Evolutionary conservation across 2,113 vertebrate genomes (phyloP).

Genomic region (Rhineura floridana): DNA sequence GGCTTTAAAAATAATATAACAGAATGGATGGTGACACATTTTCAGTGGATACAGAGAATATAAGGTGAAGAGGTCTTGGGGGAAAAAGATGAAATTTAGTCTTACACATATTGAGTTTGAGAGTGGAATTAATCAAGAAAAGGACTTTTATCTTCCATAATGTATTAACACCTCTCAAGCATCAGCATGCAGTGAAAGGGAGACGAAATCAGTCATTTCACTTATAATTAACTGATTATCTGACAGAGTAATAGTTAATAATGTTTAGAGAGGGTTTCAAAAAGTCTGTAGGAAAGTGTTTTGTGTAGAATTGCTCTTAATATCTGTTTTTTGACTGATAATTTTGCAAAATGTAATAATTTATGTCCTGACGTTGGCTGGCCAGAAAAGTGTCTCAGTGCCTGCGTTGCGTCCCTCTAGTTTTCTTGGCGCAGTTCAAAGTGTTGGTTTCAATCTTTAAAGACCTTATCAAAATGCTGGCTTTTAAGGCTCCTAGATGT

Average conservation of each 20-base stretch:
- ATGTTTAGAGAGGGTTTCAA: background rate
- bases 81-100: background rate
- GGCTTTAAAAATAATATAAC: background rate
- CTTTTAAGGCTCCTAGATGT: background rate
- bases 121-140: background rate
- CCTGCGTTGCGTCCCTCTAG: background rate
- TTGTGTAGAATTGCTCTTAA: background rate
- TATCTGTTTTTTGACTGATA: background rate
- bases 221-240: background rate
- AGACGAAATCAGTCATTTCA: background rate
- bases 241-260: background rate
- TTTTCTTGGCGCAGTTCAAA: background rate
- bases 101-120: background rate
- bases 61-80: background rate
- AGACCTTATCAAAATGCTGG: background rate
- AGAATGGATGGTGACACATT: background rate
- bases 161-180: background rate
- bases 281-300: background rate
- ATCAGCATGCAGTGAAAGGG: background rate
- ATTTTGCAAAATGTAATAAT: background rate
- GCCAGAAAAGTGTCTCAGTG: background rate
- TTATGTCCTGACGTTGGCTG: background rate
- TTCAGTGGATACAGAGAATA: background rate
- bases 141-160: background rate
- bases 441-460: background rate